Evolutionary conservation across 2,797 vertebrate genomes (phyloP), one percentile per base, ranked within the genome.

Genomic region (Tangara arthus): DNA sequence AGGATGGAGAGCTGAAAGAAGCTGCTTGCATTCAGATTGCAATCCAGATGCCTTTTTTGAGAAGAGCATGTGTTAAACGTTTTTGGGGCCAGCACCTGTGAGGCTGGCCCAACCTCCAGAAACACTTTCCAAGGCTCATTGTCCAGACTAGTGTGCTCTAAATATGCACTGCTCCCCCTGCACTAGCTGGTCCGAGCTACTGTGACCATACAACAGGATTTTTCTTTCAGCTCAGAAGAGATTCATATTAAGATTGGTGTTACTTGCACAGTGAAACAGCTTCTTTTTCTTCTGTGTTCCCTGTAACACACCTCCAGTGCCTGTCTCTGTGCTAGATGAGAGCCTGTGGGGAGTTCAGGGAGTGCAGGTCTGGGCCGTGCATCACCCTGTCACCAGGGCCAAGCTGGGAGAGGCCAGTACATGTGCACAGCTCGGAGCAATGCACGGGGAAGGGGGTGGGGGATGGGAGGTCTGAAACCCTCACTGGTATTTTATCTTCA

Each of bases 401-500:
- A 6, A 28, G 49, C 64, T 85, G 90, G 93, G 73, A 94, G 90
- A 87, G 89, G 85, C 77, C 80, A 93, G 87, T 32, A 28, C 88
- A 71, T 15, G 85, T 65, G 76, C 82, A 59, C 39, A 46, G 91
- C 91, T 75, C 15, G 3, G 72, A 86, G 59, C 59, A 50, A 47
- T 2, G 24, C 83, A 55, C 0, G 8, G 53, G 39, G 27, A 52
- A 15, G 2, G 15, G 16, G 37, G 37, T 41, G 32, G 50, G 50
- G 52, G 76, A 39, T 61, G 76, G 69, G 89, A 57, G 22, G 61
- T 91, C 86, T 61, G 53, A 73, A 88, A 82, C 57, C 15, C 7
- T 88, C 53, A 11, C 47, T 83, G 59, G 72, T 75, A 65, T 85
- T 93, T 94, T 92, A 88, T 91, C 93, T 93, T 53, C 68, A 53